Conservation (phyloP, 2,888 invertebrate genomes). For the Drosophila acutilabella region DNA sequence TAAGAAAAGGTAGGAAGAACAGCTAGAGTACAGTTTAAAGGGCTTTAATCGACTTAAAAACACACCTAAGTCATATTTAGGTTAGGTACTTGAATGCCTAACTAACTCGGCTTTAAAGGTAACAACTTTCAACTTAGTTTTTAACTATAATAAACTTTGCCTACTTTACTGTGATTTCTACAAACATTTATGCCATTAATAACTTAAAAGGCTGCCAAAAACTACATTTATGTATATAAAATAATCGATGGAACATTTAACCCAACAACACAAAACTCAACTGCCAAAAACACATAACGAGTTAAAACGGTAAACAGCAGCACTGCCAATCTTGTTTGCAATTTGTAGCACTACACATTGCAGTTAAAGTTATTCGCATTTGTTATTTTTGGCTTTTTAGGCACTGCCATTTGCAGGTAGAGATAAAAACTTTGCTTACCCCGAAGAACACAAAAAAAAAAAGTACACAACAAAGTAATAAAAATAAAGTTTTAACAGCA, state of each 20-base stretch:
- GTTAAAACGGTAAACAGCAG: background rate
- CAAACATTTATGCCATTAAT: too few relatives aligned
- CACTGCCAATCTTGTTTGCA: conserved; percentile 7
- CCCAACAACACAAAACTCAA: background rate
- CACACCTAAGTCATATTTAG: too few relatives aligned
- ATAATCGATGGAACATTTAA: background rate
- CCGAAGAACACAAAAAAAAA: conserved; percentile 11
- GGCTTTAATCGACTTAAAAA: background rate
- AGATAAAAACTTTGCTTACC: conserved; percentile 44
- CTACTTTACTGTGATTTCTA: too few relatives aligned
- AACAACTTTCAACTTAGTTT: too few relatives aligned
- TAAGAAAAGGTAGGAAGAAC: background rate
- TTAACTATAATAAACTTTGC: too few relatives aligned
- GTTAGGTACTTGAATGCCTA: too few relatives aligned
- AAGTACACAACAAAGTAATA: conserved; percentile 35
- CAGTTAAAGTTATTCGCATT: conserved; percentile 23
- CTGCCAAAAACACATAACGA: conserved; percentile 8
- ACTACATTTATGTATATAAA: too few relatives aligned
- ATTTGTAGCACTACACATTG: conserved; percentile 18
- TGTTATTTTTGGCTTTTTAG: conserved; percentile 24
- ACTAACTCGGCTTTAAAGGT: too few relatives aligned
- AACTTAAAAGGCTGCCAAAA: too few relatives aligned
- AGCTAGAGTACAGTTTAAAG: background rate
- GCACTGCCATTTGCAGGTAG: conserved; percentile 15
- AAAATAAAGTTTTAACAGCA: conserved; percentile 43